Evolutionary conservation across 2,797 vertebrate genomes (phyloP), one percentile per base, ranked within the genome.

Genomic region (Molossus alvarezi): DNA sequence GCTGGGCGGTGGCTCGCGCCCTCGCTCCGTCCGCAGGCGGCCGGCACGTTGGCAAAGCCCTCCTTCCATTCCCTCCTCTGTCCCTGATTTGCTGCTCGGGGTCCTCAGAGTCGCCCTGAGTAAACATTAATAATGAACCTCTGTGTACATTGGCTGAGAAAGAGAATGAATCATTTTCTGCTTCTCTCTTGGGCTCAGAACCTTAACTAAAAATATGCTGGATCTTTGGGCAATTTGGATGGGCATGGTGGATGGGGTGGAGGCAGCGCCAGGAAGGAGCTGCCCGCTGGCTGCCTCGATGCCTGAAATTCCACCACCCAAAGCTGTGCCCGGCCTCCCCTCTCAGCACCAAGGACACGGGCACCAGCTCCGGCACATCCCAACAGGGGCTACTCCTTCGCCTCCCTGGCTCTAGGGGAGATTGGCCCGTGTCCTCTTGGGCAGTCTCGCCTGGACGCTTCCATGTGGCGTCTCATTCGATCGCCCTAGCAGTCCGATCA

Each of bases 101-200:
- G 87, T 88, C 96, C 97, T 90, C 60, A 71, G 95, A 95, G 95
- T 95, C 96, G 90, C 92, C 37, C 88, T 0, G 7, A 73, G 89
- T 95, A 98, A 97, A 88, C 95, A 97, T 97, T 97, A 98, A 98
- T 97, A 95, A 97, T 11, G 41, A 75, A 95, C 80, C 65, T 91
- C 76, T 95, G 79, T 96, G 97, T 97, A 98, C 98, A 97, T 97
- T 98, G 98, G 95, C 97, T 95, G 96, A 94, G 97, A 94, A 94
- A 95, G 97, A 90, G 98, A 95, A 97, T 97, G 93, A 98, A 94
- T 96, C 67, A 97, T 95, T 97, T 98, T 86, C 94, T 90, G 83
- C 88, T 58, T 86, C 37, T 64, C 93, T 95, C 82, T 67, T 55
- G 92, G 60, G 48, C 82, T 96, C 67, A 33, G 93, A 93, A 81